Evolutionary conservation across 2,113 vertebrate species (phyloP), one percentile per base, ranked within the genome.

Genomic region (Gyps fulvus): DNA sequence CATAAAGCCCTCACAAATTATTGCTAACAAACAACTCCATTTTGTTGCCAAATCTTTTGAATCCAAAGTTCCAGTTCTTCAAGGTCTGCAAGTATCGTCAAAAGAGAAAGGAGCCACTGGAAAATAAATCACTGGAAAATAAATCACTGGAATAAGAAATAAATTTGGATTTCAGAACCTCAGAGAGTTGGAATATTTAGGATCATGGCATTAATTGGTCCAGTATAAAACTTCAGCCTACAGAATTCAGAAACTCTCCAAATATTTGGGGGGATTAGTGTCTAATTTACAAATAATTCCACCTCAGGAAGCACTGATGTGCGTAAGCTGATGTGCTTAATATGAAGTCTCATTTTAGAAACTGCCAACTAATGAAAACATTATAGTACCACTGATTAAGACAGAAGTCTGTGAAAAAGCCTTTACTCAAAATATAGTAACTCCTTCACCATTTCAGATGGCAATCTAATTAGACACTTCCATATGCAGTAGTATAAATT

Each of bases 381-480:
- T 73, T 58, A 42, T 67, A 62, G 63, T 59, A 81, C 34, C 42
- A 43, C 32, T 74, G 91, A 95, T 83, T 79, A 85, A 81, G 40
- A 87, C 43, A 79, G 15, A 94, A 84, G 55, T 20, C 43, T 81
- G 38, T 80, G 82, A 57, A 92, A 86, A 91, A 47, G 8, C 16
- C 29, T 93, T 92, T 66, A 57, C 45, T 93, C 45, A 72, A 90
- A 92, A 66, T 69, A 91, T 45, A 94, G 84, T 81, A 66, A 94
- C 91, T 97, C 81, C 77, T 95, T 97, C 87, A 93, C 93, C 54
- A 84, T 97, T 97, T 97, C 87, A 95, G 72, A 91, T 63, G 40
- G 65, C 77, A 95, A 62, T 90, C 81, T 96, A 96, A 96, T 97
- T 91, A 96, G 82, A 95, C 85, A 91, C 73, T 95, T 97, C 91